Percentiles rank a stretch among this genome's conserved stretches.
Conservation (phyloP, 2,888 invertebrate species). For the Calameuta idolon region DNA sequence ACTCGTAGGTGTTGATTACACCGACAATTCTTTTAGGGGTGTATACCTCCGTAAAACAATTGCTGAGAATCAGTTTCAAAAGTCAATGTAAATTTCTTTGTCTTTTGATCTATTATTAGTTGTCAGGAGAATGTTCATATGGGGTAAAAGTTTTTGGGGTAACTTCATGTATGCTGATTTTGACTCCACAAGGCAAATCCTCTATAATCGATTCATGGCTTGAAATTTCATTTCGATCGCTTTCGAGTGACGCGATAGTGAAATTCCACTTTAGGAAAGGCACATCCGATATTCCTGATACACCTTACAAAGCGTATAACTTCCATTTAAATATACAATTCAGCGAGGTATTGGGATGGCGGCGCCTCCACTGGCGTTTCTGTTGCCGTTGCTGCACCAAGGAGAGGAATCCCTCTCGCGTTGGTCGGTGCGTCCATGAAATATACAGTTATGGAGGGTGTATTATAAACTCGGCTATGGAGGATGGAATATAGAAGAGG, state of each 20-base stretch:
- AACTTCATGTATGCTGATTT: background rate
- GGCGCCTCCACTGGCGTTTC: background rate
- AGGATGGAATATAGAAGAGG: constrained; percentile 14
- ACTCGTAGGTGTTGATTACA: background rate
- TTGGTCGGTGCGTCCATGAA: constrained; percentile 49
- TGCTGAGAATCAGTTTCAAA: background rate
- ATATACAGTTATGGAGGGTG: constrained; percentile 49
- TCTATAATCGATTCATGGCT: background rate
- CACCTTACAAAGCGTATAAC: constrained; percentile 18
- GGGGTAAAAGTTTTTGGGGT: too few species aligned
- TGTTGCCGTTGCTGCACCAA: background rate
- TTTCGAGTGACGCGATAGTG: background rate
- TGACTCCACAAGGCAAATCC: background rate
- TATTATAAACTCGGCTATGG: constrained; percentile 40
- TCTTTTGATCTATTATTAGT: background rate
- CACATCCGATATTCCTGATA: constrained; percentile 1
- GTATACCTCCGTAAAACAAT: background rate
- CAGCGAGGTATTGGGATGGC: constrained; percentile 8
- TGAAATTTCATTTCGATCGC: background rate
- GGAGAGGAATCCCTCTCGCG: constrained; percentile 12
- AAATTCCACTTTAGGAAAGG: background rate
- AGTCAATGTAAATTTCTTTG: background rate
- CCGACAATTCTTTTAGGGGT: background rate
- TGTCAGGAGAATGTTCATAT: too few species aligned
- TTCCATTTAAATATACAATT: constrained; percentile 33